Evolutionary conservation across 2,113 vertebrate species (phyloP).

Genomic region (Cichladusa arquata): DNA sequence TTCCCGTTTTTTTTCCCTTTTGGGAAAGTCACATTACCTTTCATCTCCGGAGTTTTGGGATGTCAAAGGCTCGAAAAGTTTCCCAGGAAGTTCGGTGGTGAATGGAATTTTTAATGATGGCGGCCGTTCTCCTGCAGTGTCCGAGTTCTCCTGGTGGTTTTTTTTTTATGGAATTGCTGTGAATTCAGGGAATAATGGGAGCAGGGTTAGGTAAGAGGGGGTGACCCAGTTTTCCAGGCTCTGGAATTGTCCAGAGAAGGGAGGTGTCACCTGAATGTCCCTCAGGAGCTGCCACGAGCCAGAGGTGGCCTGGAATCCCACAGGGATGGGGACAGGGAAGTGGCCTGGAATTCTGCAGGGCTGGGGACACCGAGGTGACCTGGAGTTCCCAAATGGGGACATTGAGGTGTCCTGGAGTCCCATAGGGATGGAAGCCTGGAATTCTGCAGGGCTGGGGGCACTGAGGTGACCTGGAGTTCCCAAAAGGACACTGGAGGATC

Average conservation of each 20-base stretch:
- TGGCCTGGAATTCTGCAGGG: neutral
- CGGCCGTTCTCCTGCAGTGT: fast-evolving
- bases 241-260: neutral
- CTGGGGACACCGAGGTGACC: neutral
- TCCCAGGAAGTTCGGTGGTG: fast-evolving
- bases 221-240: neutral
- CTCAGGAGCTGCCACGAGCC: neutral
- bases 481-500: too few species aligned
- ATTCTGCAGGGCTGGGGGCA: neutral
- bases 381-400: neutral
- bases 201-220: neutral
- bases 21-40: neutral
- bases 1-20: neutral
- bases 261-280: neutral
- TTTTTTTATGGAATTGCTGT: neutral
- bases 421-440: too few species aligned
- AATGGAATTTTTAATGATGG: fast-evolving
- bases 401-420: neutral
- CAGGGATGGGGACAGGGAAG: neutral
- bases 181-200: neutral
- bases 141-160: neutral
- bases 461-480: neutral
- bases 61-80: neutral
- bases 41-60: neutral
- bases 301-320: neutral